A percentile compares a stretch with the other conserved stretches of the same genome.
Conservation (phyloP, 2,888 invertebrate genomes). For the Tuta absoluta region DNA sequence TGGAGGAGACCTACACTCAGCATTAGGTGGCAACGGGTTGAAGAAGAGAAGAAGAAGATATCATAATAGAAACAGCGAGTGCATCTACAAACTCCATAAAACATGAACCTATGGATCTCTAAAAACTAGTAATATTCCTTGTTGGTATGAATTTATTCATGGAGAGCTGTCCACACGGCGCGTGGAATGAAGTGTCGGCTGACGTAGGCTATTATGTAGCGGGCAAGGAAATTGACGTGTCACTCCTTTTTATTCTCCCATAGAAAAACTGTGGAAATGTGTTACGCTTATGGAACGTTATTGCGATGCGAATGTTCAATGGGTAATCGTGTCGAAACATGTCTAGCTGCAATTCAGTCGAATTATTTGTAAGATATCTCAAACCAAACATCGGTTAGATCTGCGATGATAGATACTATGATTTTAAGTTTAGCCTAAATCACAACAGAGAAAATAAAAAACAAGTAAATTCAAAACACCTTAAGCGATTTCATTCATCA, state of each 20-base stretch:
- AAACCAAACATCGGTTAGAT: too few species aligned
- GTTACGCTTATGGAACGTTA: not conserved
- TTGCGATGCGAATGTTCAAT: not conserved
- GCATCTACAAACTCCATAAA: not conserved
- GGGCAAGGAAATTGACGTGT: constrained; percentile 61
- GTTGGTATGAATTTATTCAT: constrained; percentile 48
- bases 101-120: constrained; percentile 24
- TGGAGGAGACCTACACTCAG: too few species aligned
- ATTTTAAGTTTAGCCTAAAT: too few species aligned
- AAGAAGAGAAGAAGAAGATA: too few species aligned
- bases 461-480: too few species aligned
- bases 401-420: too few species aligned
- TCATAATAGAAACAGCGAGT: not conserved
- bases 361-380: too few species aligned
- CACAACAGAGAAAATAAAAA: too few species aligned
- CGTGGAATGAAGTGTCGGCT: constrained; percentile 58
- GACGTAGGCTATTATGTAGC: constrained; percentile 49
- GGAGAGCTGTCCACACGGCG: constrained; percentile 31
- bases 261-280: constrained; percentile 12
- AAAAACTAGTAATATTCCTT: constrained; percentile 21
- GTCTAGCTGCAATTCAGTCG: too few species aligned
- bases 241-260: constrained; percentile 33
- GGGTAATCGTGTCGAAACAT: too few species aligned
- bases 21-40: too few species aligned
- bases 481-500: too few species aligned